These are phyloP conservation scores for Limenitis camilla DNA, from an alignment of 2,888 invertebrate genomes.

Conservation along the genomic window DNA sequence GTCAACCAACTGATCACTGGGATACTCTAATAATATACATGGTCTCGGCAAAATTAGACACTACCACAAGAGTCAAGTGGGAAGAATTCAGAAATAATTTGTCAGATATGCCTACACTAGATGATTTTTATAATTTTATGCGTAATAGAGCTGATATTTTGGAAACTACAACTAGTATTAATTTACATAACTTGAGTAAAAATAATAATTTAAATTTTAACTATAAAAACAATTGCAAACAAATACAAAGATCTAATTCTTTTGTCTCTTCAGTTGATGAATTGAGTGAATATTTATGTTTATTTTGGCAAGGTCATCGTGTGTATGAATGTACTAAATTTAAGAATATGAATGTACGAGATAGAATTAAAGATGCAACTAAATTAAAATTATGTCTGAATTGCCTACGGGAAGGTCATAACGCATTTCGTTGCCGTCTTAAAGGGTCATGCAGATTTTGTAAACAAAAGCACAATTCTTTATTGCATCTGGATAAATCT, in stretches of 20 bases:
- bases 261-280: constrained; percentile 12
- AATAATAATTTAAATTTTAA: neutral
- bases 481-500: no score
- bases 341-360: neutral
- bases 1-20: constrained; percentile 24
- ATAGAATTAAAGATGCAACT: neutral
- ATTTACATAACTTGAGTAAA: no score
- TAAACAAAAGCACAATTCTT: no score
- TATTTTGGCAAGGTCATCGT: neutral
- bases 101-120: constrained; percentile 1
- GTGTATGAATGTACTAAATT: neutral
- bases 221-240: neutral
- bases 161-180: constrained; percentile 21
- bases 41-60: constrained; percentile 23
- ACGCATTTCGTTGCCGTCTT: neutral
- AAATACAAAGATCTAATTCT: constrained; percentile 21
- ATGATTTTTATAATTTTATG: constrained; percentile 23
- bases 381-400: no score
- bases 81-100: constrained; percentile 18
- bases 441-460: no score
- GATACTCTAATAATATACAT: constrained; percentile 26
- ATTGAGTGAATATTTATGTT: neutral
- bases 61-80: constrained; percentile 25
- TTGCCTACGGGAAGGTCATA: neutral
- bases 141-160: constrained; percentile 24